Evolutionary conservation across 1,140 invertebrate species (phyloP).

Genomic region (Trinorchestia longiramus): DNA sequence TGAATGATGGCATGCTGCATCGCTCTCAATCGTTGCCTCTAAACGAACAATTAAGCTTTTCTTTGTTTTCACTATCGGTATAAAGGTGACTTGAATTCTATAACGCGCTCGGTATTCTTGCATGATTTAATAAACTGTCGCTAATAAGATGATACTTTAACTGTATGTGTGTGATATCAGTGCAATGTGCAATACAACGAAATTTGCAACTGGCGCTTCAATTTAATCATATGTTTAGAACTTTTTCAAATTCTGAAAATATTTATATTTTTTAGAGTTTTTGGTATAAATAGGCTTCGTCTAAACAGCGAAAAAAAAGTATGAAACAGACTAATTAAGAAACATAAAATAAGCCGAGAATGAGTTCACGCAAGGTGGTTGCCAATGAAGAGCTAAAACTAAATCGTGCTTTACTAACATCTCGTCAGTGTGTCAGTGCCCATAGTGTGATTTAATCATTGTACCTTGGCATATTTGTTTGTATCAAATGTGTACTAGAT

Average conservation of each 20-base stretch:
- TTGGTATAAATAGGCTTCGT: neutral
- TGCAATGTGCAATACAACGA: neutral
- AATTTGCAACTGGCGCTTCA: neutral
- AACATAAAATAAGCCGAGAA: neutral
- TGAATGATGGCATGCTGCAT: constrained; percentile 29
- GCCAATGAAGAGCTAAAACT: neutral
- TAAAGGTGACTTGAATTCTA: constrained; percentile 30
- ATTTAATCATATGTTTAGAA: neutral
- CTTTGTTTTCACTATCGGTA: constrained; percentile 1
- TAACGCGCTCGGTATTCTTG: neutral
- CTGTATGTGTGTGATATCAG: neutral
- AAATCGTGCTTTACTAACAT: neutral
- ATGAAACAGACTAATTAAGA: too few species aligned
- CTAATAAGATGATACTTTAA: neutral
- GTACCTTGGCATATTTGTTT: neutral
- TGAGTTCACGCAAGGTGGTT: neutral
- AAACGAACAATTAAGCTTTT: constrained; percentile 10
- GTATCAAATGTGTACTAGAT: neutral
- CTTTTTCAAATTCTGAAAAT: neutral
- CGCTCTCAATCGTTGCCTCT: neutral
- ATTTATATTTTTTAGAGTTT: neutral
- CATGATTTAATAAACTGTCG: constrained; percentile 22
- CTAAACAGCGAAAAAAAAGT: neutral
- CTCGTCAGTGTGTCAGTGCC: neutral
- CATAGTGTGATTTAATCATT: neutral